Evolutionary conservation across 2,113 vertebrate genomes (phyloP).

Genomic region (Albula glossodonta): DNA sequence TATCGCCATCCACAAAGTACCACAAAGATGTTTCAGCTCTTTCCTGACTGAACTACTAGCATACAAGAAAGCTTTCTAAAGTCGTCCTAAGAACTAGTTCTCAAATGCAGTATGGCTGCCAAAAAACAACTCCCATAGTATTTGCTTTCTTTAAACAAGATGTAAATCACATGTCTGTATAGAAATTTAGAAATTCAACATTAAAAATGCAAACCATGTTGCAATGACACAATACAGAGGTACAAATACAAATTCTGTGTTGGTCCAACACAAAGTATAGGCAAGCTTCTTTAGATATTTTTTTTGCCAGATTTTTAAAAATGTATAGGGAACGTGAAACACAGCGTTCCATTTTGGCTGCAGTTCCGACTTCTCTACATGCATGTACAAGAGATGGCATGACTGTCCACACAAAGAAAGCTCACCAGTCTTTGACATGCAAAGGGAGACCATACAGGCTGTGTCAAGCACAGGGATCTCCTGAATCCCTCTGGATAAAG

Average conservation of each 20-base stretch:
- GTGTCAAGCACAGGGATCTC: neutral
- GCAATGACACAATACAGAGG: neutral
- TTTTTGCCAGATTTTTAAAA: neutral
- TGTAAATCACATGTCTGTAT: neutral
- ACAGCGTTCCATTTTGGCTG: neutral
- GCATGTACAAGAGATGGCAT: neutral
- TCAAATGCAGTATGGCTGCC: neutral
- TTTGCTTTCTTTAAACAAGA: neutral
- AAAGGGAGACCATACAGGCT: neutral
- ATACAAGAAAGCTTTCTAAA: conserved; percentile 18
- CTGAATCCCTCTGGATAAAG: neutral
- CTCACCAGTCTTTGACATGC: neutral
- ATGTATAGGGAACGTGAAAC: neutral
- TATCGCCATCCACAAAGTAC: neutral
- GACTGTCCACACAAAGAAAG: neutral
- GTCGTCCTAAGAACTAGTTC: neutral
- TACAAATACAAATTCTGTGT: neutral
- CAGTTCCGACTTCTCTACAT: neutral
- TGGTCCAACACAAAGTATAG: neutral
- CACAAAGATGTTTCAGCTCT: neutral
- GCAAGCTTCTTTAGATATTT: neutral
- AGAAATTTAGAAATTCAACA: neutral
- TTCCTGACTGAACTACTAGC: neutral
- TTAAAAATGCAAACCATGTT: neutral
- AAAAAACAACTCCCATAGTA: neutral